Evolutionary conservation across 2,797 vertebrate species (phyloP), one percentile per base, ranked within the genome.

Genomic region (Tangara arthus): DNA sequence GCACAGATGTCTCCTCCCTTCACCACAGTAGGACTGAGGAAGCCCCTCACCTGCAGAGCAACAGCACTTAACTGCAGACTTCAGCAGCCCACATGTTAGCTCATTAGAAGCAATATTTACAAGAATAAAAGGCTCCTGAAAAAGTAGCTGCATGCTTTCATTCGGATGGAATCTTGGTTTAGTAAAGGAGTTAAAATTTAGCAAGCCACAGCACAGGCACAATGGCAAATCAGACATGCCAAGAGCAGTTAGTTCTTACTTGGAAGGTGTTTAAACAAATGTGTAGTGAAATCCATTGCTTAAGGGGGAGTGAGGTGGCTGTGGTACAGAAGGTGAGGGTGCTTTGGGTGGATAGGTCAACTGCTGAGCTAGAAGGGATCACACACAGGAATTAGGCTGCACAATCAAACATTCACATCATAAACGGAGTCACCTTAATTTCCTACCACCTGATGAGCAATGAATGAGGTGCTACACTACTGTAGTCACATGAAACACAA

Each of bases 211-310:
- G 97, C 46, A 84, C 86, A 95, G 96, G 95, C 44, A 93, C 41
- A 65, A 68, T 28, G 91, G 92, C 96, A 97, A 92, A 90, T 95
- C 91, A 96, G 96, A 82, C 85, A 77, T 68, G 92, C 91, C 0
- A 57, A 97, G 92, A 98, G 98, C 97, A 95, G 97, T 97, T 97
- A 98, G 98, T 98, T 98, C 98, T 99, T 99, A 99, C 99, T 99
- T 98, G 97, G 97, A 96, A 97, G 97, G 92, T 95, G 98, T 86
- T 98, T 99, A 99, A 98, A 99, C 99, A 99, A 99, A 99, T 96
- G 99, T 99, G 99, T 99, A 99, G 99, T 99, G 99, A 98, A 99
- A 98, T 98, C 99, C 99, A 98, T 99, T 99, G 99, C 98, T 99
- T 98, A 99, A 96, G 89, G 98, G 98, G 97, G 98, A 98, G 86